Evolutionary conservation across 2,113 vertebrate species (phyloP).

Genomic region (Brienomyrus brachyistius): DNA sequence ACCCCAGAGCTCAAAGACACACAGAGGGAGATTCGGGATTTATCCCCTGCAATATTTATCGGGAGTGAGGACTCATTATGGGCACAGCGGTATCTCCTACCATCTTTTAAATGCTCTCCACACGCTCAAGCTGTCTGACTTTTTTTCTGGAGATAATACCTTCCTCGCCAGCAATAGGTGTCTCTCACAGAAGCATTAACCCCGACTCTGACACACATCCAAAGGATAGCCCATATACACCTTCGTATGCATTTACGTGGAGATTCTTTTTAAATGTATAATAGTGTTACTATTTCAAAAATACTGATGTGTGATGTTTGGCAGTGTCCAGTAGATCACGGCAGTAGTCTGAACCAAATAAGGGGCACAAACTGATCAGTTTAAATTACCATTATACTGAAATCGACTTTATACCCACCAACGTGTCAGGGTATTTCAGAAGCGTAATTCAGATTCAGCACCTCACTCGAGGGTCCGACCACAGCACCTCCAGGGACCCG

Average conservation of each 20-base stretch:
- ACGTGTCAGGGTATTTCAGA: not conserved
- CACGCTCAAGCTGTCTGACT: constrained; percentile 8
- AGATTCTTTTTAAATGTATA: not conserved
- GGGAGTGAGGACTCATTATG: constrained; percentile 16
- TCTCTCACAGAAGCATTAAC: not conserved
- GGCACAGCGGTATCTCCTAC: constrained; percentile 19
- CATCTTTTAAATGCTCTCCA: constrained; percentile 18
- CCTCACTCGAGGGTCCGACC: not conserved
- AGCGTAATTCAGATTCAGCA: not conserved
- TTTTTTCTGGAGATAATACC: not conserved
- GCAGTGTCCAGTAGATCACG: not conserved
- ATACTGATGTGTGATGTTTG: not conserved
- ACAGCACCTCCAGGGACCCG: not conserved
- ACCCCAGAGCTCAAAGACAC: constrained; percentile 23
- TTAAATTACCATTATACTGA: not conserved
- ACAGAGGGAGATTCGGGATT: constrained; percentile 22
- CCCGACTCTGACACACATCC: not conserved
- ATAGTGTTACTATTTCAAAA: not conserved
- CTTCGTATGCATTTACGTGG: not conserved
- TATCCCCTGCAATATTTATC: constrained; percentile 29
- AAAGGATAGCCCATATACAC: not conserved
- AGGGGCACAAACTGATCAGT: not conserved
- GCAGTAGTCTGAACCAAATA: not conserved
- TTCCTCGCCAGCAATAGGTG: not conserved
- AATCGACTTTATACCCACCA: not conserved